Percentiles rank a stretch among this genome's conserved stretches.
These are phyloP conservation scores for Cephus sareptanus DNA, from an alignment of 2,888 invertebrate genomes.

Conservation along the genomic window DNA sequence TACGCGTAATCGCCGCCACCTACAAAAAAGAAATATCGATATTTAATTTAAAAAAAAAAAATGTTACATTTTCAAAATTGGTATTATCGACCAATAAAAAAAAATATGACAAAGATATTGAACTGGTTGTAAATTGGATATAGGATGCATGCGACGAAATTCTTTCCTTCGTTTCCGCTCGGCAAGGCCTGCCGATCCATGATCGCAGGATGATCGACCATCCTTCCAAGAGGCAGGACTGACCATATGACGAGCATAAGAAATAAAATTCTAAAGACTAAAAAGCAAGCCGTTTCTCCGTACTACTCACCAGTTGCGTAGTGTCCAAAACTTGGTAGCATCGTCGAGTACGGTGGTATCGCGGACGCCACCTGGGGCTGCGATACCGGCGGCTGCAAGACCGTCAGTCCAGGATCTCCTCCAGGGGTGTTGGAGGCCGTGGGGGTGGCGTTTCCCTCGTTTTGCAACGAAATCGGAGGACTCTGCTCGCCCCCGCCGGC, in stretches of 20 bases:
- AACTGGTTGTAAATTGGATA: not conserved
- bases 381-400: slow-evolving; percentile 73
- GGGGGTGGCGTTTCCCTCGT: slow-evolving; percentile 64
- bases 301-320: slow-evolving; percentile 74
- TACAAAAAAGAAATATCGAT: slow-evolving; percentile 40
- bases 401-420: slow-evolving; percentile 66
- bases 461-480: slow-evolving; percentile 62
- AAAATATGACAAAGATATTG: not conserved
- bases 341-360: slow-evolving; percentile 72
- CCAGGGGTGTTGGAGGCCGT: slow-evolving; percentile 60
- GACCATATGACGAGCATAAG: not conserved
- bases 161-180: not conserved
- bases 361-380: slow-evolving; percentile 64
- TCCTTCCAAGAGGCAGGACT: not conserved
- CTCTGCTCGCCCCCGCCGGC: slow-evolving; percentile 63
- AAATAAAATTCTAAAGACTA: not conserved
- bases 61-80: not conserved
- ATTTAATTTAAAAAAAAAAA: not conserved
- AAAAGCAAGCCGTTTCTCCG: slow-evolving; percentile 21
- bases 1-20: slow-evolving; percentile 79
- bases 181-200: not conserved
- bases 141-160: not conserved
- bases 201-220: slow-evolving; percentile 14
- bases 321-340: slow-evolving; percentile 77
- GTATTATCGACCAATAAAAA: not conserved